Conservation (phyloP, 2,113 vertebrate species). For the Ornithorhynchus anatinus region DNA sequence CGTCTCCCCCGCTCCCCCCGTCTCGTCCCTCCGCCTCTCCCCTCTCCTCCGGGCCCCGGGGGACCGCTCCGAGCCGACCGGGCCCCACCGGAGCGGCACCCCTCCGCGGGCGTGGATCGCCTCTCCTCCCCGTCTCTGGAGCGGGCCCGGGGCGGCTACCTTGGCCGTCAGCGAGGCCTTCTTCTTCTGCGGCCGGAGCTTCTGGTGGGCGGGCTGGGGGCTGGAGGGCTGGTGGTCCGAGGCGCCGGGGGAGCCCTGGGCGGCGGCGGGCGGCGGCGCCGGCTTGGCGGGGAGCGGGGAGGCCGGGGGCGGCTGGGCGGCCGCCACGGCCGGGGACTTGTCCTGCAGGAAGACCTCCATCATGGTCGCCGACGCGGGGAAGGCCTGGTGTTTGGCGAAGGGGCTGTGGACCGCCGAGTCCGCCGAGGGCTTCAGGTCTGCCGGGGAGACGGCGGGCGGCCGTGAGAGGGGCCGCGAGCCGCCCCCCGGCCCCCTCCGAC, state of each 20-base stretch:
- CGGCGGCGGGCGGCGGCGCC: conserved; percentile 72
- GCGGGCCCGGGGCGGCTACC: no score
- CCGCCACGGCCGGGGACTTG: conserved; percentile 80
- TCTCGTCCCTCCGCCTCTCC: background rate
- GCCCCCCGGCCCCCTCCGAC: background rate
- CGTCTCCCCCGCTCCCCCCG: no score
- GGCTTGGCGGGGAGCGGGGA: conserved; percentile 79
- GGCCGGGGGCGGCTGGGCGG: conserved; percentile 70
- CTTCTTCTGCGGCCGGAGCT: conserved; percentile 95
- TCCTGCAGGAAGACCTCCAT: conserved; percentile 96
- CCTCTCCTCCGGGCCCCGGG: background rate
- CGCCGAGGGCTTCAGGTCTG: conserved; percentile 88
- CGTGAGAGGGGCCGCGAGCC: background rate
- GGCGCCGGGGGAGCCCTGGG: conserved; percentile 90
- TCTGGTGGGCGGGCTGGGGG: conserved; percentile 94
- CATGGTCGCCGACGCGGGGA: conserved; percentile 86
- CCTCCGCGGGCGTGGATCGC: no score
- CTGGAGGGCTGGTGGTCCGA: conserved; percentile 93
- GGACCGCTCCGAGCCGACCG: background rate
- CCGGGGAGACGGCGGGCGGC: background rate
- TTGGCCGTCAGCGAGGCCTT: conserved; percentile 91
- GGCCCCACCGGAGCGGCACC: no score
- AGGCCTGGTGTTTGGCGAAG: conserved; percentile 91
- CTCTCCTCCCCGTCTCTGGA: no score
- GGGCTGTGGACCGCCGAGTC: conserved; percentile 85